phyloP scores from a whole-genome alignment of 2,888 invertebrate genomes.

The Sycophila texana region DNA sequence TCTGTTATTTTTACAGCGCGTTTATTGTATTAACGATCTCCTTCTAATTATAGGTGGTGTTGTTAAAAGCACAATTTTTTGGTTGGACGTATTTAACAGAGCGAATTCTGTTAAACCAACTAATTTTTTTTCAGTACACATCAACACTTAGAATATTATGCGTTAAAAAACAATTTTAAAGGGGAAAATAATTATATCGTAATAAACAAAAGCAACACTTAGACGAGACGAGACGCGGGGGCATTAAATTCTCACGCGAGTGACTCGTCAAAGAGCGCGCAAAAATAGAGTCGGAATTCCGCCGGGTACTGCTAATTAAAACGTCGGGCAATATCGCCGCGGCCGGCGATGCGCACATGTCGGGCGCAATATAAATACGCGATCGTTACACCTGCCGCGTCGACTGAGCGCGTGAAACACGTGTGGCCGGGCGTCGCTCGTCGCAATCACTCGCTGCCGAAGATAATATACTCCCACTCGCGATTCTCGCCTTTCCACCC shows the following conservation, averaged over 20 bases:
- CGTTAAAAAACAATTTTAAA: too few relatives aligned
- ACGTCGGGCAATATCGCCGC: neutral
- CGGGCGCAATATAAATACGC: neutral
- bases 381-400: neutral
- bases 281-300: neutral
- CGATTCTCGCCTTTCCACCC: neutral
- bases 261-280: neutral
- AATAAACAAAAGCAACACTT: too few relatives aligned
- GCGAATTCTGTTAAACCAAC: too few relatives aligned
- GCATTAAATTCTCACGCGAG: neutral
- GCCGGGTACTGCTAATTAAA: neutral
- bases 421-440: neutral
- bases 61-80: too few relatives aligned
- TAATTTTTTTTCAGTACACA: too few relatives aligned
- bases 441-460: conserved; percentile 17
- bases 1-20: too few relatives aligned
- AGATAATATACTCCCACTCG: neutral
- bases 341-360: neutral
- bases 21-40: too few relatives aligned
- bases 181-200: too few relatives aligned
- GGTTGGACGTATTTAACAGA: too few relatives aligned
- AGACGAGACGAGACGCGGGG: too few relatives aligned
- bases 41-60: too few relatives aligned
- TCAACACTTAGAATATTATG: too few relatives aligned
- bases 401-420: neutral